phyloP scores from a whole-genome alignment of 2,113 vertebrate genomes.

The Psilopogon haemacephalus region DNA sequence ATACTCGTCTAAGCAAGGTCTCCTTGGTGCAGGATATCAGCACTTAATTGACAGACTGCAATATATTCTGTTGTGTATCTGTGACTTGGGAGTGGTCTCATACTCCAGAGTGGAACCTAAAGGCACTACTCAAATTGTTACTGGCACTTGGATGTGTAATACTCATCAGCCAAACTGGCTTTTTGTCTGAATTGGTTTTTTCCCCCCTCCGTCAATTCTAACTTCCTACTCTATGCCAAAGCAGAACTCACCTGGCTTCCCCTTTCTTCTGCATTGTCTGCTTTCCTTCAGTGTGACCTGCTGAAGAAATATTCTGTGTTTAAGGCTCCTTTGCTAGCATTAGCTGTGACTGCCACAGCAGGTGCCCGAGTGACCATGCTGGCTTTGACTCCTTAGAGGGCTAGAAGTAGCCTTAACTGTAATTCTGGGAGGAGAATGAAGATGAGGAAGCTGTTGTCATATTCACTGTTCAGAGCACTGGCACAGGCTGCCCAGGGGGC shows the following conservation, averaged over 20 bases:
- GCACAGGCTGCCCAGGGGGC: too few relatives aligned
- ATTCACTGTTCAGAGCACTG: not conserved
- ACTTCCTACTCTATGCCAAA: not conserved
- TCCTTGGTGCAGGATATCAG: not conserved
- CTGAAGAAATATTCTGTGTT: not conserved
- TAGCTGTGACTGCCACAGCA: not conserved
- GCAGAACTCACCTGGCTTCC: not conserved
- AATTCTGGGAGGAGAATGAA: not conserved
- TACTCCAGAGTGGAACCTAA: not conserved
- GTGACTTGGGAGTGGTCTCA: not conserved
- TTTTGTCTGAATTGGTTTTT: not conserved
- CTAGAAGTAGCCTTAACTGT: not conserved
- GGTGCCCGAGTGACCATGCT: not conserved
- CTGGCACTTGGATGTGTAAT: not conserved
- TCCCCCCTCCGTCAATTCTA: not conserved
- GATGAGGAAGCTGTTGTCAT: not conserved
- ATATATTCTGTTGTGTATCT: not conserved
- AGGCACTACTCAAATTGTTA: not conserved
- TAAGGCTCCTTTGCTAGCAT: not conserved
- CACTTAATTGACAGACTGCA: not conserved
- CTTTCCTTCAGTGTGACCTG: not conserved
- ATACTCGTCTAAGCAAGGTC: not conserved
- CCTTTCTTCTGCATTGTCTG: not conserved
- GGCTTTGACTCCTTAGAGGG: not conserved
- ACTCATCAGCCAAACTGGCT: constrained; percentile 1